These are phyloP conservation scores for Erythrolamprus reginae DNA, from an alignment of 2,113 vertebrate genomes.

Conservation along the genomic window DNA sequence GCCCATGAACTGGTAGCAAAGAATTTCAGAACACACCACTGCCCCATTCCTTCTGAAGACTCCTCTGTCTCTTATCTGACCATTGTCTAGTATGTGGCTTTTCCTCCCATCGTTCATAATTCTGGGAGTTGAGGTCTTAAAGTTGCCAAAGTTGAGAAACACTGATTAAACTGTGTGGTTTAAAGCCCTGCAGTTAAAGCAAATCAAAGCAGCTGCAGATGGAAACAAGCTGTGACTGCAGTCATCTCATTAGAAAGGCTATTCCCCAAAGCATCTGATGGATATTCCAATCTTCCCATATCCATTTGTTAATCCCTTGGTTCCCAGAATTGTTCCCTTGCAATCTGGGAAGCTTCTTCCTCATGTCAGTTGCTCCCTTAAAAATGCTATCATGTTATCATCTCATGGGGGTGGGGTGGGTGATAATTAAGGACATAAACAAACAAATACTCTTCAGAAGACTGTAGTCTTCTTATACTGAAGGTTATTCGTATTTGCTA, in stretches of 20 bases:
- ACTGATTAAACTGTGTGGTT: background rate
- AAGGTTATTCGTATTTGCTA: too few species aligned
- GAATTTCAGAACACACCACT: too few species aligned
- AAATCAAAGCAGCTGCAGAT: background rate
- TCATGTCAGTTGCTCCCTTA: slow-evolving; percentile 17
- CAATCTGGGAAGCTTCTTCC: slow-evolving; percentile 33
- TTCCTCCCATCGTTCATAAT: background rate
- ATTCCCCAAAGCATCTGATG: slow-evolving; percentile 30
- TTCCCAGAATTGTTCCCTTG: slow-evolving; percentile 38
- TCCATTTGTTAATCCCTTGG: slow-evolving; percentile 38
- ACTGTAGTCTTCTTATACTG: background rate
- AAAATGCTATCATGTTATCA: background rate
- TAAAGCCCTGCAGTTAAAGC: background rate
- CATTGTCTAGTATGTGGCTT: background rate
- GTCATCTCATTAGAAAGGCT: slow-evolving; percentile 35
- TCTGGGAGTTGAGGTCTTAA: background rate
- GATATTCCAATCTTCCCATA: slow-evolving; percentile 48
- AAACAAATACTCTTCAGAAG: background rate
- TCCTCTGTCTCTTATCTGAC: background rate
- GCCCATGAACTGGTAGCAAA: too few species aligned
- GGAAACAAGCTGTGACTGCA: accelerated
- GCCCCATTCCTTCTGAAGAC: background rate
- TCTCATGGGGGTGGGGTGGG: slow-evolving; percentile 11
- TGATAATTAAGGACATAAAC: slow-evolving; percentile 32
- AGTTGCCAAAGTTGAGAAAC: background rate